These are phyloP conservation scores for Chaetodon trifascialis DNA, from an alignment of 2,113 vertebrate genomes.

Conservation along the genomic window DNA sequence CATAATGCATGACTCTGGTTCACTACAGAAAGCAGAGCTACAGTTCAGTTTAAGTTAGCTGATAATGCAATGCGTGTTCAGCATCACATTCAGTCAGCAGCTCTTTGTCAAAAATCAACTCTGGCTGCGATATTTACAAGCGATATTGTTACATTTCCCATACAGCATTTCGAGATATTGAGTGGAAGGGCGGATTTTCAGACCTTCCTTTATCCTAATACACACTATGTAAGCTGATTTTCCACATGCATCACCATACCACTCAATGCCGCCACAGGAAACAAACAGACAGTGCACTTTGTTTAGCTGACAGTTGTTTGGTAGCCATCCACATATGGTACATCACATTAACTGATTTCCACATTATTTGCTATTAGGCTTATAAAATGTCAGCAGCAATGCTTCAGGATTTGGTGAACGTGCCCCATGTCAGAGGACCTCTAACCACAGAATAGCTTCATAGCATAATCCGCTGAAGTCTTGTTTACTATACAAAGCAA, in stretches of 20 bases:
- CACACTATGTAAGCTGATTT: slow-evolving; percentile 2
- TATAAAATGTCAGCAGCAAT: slow-evolving; percentile 67
- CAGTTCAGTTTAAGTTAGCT: too few relatives aligned
- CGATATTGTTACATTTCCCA: neutral
- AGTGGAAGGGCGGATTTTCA: neutral
- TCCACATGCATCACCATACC: neutral
- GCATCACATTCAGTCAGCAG: neutral
- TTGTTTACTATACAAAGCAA: slow-evolving; percentile 75
- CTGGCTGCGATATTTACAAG: too few relatives aligned
- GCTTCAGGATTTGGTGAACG: slow-evolving; percentile 65
- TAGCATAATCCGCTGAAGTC: slow-evolving; percentile 68
- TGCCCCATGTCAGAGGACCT: slow-evolving; percentile 61
- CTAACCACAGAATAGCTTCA: slow-evolving; percentile 67
- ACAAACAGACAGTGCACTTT: slow-evolving; percentile 13
- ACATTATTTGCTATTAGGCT: slow-evolving; percentile 68
- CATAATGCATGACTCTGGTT: too few relatives aligned
- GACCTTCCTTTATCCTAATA: neutral
- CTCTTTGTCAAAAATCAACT: neutral
- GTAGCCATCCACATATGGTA: slow-evolving; percentile 39
- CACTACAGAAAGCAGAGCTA: too few relatives aligned
- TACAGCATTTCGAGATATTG: neutral
- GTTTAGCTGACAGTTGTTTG: slow-evolving; percentile 53
- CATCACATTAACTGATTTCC: slow-evolving; percentile 51
- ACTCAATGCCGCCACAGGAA: slow-evolving; percentile 19
- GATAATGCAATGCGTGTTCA: neutral